A percentile compares a stretch with the other conserved stretches of the same genome.
Evolutionary conservation across 2,888 invertebrate species (phyloP).

Genomic region (Caenorhabditis sp.): DNA sequence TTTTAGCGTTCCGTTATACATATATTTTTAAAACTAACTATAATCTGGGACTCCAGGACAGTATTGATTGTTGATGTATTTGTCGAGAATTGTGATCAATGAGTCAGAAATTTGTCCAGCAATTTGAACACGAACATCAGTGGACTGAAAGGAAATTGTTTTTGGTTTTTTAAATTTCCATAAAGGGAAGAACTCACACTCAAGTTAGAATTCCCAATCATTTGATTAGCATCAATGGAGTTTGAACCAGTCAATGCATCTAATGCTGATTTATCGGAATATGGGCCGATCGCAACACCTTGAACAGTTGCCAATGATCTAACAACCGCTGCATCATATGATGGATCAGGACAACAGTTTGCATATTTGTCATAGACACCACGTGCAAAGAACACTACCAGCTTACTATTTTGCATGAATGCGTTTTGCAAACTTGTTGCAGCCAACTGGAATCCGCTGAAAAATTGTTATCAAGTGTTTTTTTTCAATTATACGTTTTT

Average conservation of each 20-base stretch:
- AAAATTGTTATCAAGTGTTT: not conserved
- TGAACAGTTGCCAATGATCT: constrained; percentile 23
- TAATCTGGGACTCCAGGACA: constrained; percentile 33
- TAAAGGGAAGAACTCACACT: constrained; percentile 13
- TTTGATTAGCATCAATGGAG: constrained; percentile 41
- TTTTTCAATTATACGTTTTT: not conserved
- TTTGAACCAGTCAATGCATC: constrained; percentile 39
- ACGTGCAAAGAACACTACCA: constrained; percentile 39
- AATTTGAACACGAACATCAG: constrained; percentile 1
- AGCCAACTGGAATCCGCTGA: constrained; percentile 26
- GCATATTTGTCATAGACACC: constrained; percentile 26
- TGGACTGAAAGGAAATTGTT: constrained; percentile 15
- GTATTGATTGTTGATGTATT: constrained; percentile 21
- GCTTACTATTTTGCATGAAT: constrained; percentile 17
- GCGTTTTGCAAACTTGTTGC: constrained; percentile 6
- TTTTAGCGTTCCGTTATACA: too few relatives aligned
- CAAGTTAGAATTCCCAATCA: constrained; percentile 10
- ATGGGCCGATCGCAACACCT: constrained; percentile 33
- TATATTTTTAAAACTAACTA: constrained; percentile 6
- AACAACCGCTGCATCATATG: constrained; percentile 13
- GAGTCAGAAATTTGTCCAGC: constrained; percentile 19
- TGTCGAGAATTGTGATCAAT: constrained; percentile 26
- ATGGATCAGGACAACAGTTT: constrained; percentile 36
- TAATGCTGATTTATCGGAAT: constrained; percentile 22
- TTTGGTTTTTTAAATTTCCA: too few relatives aligned